phyloP scores from a whole-genome alignment of 2,888 invertebrate genomes.

The Meghimatium bilineatum region DNA sequence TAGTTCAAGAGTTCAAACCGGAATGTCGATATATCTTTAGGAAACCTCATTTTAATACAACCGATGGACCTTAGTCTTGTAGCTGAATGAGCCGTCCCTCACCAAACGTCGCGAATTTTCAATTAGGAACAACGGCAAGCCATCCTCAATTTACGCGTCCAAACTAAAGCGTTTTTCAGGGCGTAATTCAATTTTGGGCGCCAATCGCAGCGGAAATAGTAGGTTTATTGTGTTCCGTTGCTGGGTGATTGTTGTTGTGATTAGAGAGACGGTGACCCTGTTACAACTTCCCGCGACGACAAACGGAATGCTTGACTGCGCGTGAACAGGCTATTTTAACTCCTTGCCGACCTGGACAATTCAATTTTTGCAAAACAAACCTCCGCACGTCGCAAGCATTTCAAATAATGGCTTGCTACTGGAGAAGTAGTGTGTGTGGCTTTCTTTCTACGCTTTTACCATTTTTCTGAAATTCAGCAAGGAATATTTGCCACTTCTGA shows the following conservation, averaged over 20 bases:
- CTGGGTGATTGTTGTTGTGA: background rate
- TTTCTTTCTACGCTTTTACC: too few species aligned
- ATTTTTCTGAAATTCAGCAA: too few species aligned
- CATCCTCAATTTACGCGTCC: constrained; percentile 23
- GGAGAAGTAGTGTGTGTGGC: background rate
- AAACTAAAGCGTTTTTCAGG: constrained; percentile 9
- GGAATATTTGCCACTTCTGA: too few species aligned
- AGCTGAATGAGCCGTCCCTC: background rate
- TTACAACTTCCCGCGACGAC: background rate
- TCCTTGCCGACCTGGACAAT: background rate
- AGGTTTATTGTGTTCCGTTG: constrained; percentile 30
- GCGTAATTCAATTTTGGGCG: constrained; percentile 15
- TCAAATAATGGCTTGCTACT: background rate
- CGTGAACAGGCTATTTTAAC: constrained; percentile 5
- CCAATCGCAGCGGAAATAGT: constrained; percentile 20
- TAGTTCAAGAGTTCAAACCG: constrained; percentile 23
- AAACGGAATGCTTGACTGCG: background rate
- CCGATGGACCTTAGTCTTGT: background rate
- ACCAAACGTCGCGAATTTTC: background rate
- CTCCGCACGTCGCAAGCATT: background rate
- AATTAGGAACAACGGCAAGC: constrained; percentile 18
- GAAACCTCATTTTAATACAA: background rate
- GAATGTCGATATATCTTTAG: background rate
- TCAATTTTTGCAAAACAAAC: constrained; percentile 7
- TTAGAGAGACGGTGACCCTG: background rate